Evolutionary conservation across 2,888 invertebrate genomes (phyloP).

Genomic region (Trisateles emortualis): DNA sequence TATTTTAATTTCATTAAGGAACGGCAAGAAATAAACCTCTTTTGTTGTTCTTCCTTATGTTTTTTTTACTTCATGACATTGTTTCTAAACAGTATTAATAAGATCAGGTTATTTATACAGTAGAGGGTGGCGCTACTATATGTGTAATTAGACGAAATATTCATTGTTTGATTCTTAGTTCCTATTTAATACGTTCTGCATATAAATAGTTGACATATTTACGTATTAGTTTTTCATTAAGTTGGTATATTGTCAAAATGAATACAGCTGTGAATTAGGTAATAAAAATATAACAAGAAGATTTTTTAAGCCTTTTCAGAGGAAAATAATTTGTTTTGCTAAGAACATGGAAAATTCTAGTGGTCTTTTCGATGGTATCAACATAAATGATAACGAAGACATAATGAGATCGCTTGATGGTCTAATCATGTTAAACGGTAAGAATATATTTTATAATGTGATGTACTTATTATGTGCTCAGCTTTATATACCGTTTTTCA

Average conservation of each 20-base stretch:
- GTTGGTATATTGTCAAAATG: background rate
- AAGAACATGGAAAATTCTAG: constrained; percentile 30
- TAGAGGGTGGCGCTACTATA: background rate
- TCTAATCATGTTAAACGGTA: constrained; percentile 14
- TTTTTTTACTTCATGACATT: background rate
- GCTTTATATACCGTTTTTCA: too few relatives aligned
- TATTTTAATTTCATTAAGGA: background rate
- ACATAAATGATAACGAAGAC: constrained; percentile 21
- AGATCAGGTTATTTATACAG: background rate
- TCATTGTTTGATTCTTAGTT: too few relatives aligned
- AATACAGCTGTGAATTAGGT: background rate
- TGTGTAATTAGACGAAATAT: background rate
- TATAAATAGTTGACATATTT: too few relatives aligned
- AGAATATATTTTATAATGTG: constrained; percentile 7
- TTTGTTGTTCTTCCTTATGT: background rate
- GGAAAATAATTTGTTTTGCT: background rate
- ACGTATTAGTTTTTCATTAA: too few relatives aligned
- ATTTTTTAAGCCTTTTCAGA: too few relatives aligned
- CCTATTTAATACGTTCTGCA: too few relatives aligned
- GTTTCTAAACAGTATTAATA: background rate
- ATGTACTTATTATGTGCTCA: too few relatives aligned
- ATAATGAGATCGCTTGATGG: constrained; percentile 14
- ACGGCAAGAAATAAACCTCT: background rate
- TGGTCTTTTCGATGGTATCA: constrained; percentile 6
- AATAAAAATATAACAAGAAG: background rate